Percentiles rank a stretch among this genome's conserved stretches.
Evolutionary conservation across 2,113 vertebrate genomes (phyloP).

Genomic region (Laticauda laticaudata): DNA sequence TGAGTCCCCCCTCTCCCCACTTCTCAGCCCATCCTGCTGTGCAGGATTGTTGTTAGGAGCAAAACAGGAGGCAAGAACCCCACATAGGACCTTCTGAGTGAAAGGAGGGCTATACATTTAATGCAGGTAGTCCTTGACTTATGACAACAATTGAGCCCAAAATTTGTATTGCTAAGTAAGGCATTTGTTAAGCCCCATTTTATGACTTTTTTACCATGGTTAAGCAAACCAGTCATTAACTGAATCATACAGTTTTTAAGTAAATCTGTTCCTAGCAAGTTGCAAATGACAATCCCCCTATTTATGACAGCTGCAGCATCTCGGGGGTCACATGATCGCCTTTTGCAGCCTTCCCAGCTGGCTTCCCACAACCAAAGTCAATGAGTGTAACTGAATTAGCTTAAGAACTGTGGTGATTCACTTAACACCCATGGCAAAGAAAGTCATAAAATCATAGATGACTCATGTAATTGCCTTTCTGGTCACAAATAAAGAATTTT

Average conservation of each 20-base stretch:
- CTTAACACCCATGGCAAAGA: background rate
- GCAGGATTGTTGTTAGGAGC: background rate
- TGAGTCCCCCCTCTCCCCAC: background rate
- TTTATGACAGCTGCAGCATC: background rate
- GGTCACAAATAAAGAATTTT: too few relatives aligned
- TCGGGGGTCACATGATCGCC: background rate
- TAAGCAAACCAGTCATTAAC: background rate
- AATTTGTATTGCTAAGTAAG: background rate
- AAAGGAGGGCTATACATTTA: background rate
- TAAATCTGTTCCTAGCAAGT: background rate
- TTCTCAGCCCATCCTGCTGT: background rate
- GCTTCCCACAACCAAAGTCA: background rate
- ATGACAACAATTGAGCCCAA: background rate
- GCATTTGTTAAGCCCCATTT: background rate
- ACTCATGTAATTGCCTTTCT: background rate
- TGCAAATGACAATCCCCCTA: background rate
- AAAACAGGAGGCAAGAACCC: background rate
- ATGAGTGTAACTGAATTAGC: too few relatives aligned
- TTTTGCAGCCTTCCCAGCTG: background rate
- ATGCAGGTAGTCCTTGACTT: background rate
- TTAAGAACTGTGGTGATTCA: too few relatives aligned
- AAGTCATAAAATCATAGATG: background rate
- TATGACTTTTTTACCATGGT: background rate
- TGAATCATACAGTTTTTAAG: background rate
- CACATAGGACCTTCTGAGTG: background rate